These are phyloP conservation scores for Scrobipalpa atriplicella DNA, from an alignment of 2,888 invertebrate species.

Conservation along the genomic window DNA sequence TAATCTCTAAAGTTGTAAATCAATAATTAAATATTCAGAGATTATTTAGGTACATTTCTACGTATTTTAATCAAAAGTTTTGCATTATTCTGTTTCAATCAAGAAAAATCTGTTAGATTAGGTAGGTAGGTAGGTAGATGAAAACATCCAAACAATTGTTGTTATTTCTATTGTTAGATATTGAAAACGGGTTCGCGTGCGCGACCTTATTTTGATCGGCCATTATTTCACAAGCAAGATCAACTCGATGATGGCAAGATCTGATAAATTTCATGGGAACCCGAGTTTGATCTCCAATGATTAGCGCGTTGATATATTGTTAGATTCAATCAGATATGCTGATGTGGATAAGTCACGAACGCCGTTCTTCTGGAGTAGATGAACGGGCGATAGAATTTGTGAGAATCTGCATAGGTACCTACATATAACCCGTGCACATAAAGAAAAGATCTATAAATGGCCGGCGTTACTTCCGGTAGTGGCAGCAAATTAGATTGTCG, in stretches of 20 bases:
- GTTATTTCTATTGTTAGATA: not conserved
- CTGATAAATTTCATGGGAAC: constrained; percentile 66
- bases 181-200: constrained; percentile 39
- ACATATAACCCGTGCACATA: too few species aligned
- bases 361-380: constrained; percentile 35
- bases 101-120: too few species aligned
- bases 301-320: constrained; percentile 60
- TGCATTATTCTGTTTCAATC: too few species aligned
- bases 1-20: too few species aligned
- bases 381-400: constrained; percentile 29
- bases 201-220: constrained; percentile 37
- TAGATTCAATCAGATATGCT: constrained; percentile 56
- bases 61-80: too few species aligned
- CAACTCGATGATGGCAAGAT: too few species aligned
- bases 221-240: constrained; percentile 58
- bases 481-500: too few species aligned
- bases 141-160: not conserved
- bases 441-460: too few species aligned
- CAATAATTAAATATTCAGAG: too few species aligned
- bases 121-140: too few species aligned
- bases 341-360: constrained; percentile 53
- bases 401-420: constrained; percentile 13
- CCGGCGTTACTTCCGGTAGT: too few species aligned
- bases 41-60: too few species aligned
- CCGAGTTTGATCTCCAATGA: constrained; percentile 57